Evolutionary conservation across 2,797 vertebrate genomes (phyloP), one percentile per base, ranked within the genome.

Genomic region (Melanitta fusca): DNA sequence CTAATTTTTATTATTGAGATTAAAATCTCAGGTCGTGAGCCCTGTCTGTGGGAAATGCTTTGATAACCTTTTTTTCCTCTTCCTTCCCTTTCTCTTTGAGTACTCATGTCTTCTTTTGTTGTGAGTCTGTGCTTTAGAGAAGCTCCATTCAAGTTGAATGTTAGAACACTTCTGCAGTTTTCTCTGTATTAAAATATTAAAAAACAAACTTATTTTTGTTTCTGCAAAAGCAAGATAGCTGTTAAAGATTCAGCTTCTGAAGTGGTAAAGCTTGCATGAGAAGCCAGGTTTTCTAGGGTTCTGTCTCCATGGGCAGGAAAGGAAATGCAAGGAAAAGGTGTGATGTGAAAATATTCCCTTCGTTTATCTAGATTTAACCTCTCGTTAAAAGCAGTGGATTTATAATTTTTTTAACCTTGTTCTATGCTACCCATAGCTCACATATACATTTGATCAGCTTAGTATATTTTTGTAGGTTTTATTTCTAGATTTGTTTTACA

Each of bases 1-100:
- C 15, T 75, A 32, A 24, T 73, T 68, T 71, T 92, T 65, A 30
- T 79, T 53, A 10, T 8, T 65, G 22, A 54, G 22, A 60, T 80
- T 27, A 72, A 82, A 78, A 45, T 82, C 41, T 82, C 15, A 8
- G 41, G 28, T 64, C 41, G 15, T 28, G 13, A 51, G 34, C 34
- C 41, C 0, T 0, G 10, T 61, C 8, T 54, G 14, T 43, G 10
- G 4, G 15, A 8, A 13, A 25, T 22, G 13, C 32, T 60, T 51
- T 8, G 34, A 13, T 56, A 41, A 38, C 41, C 39, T 39, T 62
- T 53, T 64, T 70, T 60, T 47, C 36, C 14, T 60, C n/a, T 28
- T 54, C 28, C 53, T 36, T 60, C 25, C 30, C 25, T 47, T 64
- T 36, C 10, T 30, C 25, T 58, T 65, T 47, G 27, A 43, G 34